Evolutionary conservation across 1,140 invertebrate species (phyloP).

Genomic region (Drosophila parabipectinata): DNA sequence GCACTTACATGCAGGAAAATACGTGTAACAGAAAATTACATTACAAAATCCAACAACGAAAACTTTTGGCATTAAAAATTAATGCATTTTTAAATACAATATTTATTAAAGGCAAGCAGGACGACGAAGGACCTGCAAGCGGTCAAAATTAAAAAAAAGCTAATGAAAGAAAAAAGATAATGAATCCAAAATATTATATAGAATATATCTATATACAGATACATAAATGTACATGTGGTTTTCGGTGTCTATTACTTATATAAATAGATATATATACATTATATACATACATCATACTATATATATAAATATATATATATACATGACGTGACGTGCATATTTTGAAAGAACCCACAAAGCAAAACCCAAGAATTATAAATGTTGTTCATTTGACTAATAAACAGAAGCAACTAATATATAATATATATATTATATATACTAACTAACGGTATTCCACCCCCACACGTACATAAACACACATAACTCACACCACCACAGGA

Average conservation of each 20-base stretch:
- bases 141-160: not conserved
- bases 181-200: conserved; percentile 59
- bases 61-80: conserved; percentile 78
- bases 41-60: conserved; percentile 83
- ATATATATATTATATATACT: conserved; percentile 20
- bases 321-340: conserved; percentile 58
- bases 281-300: conserved; percentile 58
- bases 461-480: conserved; percentile 10
- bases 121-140: not conserved
- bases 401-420: conserved; percentile 46
- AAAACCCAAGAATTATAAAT: conserved; percentile 56
- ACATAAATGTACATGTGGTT: conserved; percentile 76
- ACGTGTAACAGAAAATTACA: conserved; percentile 75
- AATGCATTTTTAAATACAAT: conserved; percentile 82
- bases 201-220: conserved; percentile 68
- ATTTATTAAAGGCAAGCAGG: conserved; percentile 55
- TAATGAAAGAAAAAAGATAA: conserved; percentile 10
- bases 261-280: conserved; percentile 63
- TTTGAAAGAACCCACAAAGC: conserved; percentile 59
- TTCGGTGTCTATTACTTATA: conserved; percentile 78
- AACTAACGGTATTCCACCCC: conserved; percentile 53
- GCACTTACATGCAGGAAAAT: conserved; percentile 72
- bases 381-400: conserved; percentile 70
- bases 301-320: conserved; percentile 63
- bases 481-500: conserved; percentile 10